Evolutionary conservation across 2,888 invertebrate genomes (phyloP).

Genomic region (Helleia helle): DNA sequence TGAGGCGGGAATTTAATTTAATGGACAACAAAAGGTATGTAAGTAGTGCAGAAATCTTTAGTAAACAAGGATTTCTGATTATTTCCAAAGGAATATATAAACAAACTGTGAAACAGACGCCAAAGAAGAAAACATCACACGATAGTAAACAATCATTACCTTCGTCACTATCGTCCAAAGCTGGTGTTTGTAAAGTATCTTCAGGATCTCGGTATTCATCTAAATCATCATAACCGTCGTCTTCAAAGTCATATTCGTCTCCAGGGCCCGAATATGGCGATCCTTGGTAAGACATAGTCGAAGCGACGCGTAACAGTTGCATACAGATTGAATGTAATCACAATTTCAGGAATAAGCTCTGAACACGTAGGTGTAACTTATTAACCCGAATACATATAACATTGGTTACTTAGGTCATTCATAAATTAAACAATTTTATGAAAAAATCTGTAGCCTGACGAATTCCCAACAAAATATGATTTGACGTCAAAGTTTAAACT

Average conservation of each 20-base stretch:
- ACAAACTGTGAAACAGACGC: slow-evolving; percentile 17
- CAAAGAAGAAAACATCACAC: slow-evolving; percentile 26
- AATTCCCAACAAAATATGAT: slow-evolving; percentile 25
- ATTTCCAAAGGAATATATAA: neutral
- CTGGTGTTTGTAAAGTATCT: slow-evolving; percentile 65
- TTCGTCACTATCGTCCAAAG: slow-evolving; percentile 76
- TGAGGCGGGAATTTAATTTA: neutral
- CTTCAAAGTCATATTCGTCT: slow-evolving; percentile 83
- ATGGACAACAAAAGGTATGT: neutral
- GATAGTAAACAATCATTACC: slow-evolving; percentile 65
- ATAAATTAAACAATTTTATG: slow-evolving; percentile 41
- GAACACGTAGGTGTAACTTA: slow-evolving; percentile 33
- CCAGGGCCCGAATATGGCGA: slow-evolving; percentile 79
- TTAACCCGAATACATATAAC: slow-evolving; percentile 37
- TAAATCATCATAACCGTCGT: slow-evolving; percentile 80
- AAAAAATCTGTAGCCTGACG: neutral
- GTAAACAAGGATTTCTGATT: too few relatives aligned
- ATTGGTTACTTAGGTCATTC: slow-evolving; percentile 47
- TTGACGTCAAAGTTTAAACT: slow-evolving; percentile 62
- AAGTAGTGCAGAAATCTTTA: neutral
- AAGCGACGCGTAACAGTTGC: slow-evolving; percentile 71
- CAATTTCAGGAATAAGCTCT: slow-evolving; percentile 53
- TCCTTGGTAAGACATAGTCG: slow-evolving; percentile 79
- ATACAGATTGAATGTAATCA: slow-evolving; percentile 65
- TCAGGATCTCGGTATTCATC: slow-evolving; percentile 80